Evolutionary conservation across 2,797 vertebrate species (phyloP).

Genomic region (Sphenopsis melanotis): DNA sequence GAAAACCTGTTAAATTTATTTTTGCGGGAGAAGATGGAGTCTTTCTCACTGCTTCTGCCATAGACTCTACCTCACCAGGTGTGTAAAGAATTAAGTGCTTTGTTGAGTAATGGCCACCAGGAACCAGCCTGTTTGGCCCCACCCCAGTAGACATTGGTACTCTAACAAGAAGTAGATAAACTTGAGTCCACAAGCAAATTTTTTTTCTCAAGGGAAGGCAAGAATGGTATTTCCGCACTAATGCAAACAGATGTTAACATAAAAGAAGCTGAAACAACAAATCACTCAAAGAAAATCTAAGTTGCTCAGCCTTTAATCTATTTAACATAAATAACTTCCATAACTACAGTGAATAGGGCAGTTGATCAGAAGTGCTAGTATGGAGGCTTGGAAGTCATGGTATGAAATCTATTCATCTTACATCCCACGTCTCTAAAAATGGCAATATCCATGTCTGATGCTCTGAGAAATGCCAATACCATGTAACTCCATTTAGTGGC

Average conservation of each 20-base stretch:
- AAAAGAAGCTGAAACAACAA: conserved; percentile 19
- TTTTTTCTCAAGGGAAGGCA: neutral
- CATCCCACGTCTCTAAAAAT: conserved; percentile 20
- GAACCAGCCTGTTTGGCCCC: neutral
- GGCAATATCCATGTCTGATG: neutral
- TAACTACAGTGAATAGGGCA: conserved; percentile 31
- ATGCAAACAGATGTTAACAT: neutral
- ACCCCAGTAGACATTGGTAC: neutral
- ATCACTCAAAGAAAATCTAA: neutral
- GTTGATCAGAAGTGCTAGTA: conserved; percentile 21
- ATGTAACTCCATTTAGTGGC: neutral
- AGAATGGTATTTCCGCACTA: neutral
- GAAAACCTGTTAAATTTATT: neutral
- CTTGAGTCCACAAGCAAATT: neutral
- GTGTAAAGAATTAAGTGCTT: neutral
- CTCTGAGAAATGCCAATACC: neutral
- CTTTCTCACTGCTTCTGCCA: neutral
- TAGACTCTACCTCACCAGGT: neutral
- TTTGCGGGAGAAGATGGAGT: neutral
- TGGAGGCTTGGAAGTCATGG: conserved; percentile 48
- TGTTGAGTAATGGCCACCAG: neutral
- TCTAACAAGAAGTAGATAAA: neutral
- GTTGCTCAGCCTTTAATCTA: neutral
- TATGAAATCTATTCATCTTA: conserved; percentile 38
- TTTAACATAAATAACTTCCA: conserved; percentile 52